A percentile compares a stretch with the other conserved stretches of the same genome.
These are phyloP conservation scores for Brachylomia viminalis DNA, from an alignment of 2,888 invertebrate genomes.

Conservation along the genomic window DNA sequence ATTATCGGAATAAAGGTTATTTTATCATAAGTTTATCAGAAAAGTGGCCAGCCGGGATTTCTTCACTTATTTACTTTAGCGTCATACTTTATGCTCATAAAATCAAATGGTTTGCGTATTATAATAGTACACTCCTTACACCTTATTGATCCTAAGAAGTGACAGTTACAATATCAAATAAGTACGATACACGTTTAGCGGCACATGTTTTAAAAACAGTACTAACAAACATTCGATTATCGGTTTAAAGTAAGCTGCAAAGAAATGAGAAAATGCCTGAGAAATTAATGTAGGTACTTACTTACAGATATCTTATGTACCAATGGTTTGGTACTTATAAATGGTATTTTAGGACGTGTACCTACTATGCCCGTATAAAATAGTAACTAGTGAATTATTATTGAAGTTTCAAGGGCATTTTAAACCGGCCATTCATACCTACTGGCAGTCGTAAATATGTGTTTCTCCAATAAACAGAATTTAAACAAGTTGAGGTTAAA, in stretches of 20 bases:
- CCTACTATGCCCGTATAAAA: neutral
- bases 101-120: neutral
- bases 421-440: constrained; percentile 17
- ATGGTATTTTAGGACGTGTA: neutral
- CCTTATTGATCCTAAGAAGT: constrained; percentile 23
- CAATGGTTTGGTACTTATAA: constrained; percentile 1
- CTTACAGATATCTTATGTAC: constrained; percentile 20
- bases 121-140: constrained; percentile 2
- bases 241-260: constrained; percentile 44
- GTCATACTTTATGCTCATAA: neutral
- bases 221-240: constrained; percentile 48
- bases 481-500: neutral
- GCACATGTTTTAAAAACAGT: constrained; percentile 50
- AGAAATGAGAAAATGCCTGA: constrained; percentile 46
- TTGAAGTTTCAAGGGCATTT: constrained; percentile 6
- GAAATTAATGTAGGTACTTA: constrained; percentile 25
- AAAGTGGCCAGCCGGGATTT: neutral
- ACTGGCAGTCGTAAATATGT: constrained; percentile 8
- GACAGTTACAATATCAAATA: constrained; percentile 41
- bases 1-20: neutral
- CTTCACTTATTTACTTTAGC: neutral
- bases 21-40: neutral
- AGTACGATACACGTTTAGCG: constrained; percentile 12
- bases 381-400: constrained; percentile 5
- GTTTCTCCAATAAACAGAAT: neutral